Base-by-base conservation (phyloP, 1,140 invertebrate species). In the Teleogryllus occipitalis region DNA sequence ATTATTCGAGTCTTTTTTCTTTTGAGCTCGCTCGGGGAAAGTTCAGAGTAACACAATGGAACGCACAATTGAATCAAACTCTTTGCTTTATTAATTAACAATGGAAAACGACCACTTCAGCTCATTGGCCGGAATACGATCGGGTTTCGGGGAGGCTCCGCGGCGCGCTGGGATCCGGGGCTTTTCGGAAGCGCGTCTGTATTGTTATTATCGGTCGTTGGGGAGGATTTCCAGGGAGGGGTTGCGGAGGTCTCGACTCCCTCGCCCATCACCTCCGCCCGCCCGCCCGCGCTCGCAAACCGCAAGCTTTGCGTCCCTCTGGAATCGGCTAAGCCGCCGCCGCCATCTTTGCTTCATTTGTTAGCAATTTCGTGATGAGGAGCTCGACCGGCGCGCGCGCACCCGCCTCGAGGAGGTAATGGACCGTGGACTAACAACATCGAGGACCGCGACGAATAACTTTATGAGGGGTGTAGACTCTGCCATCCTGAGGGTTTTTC, bases 21-120 rank as follows among this genome's bases (percentile, higher is more conserved):
- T 65, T 65, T 65, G 54, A 65, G 27, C 54, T 65, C 54, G 10
- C 54, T 65, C 54, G 10, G 10, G 54, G 54, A 65, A 65, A 65
- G 10, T 65, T 65, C 54, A 18, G 54, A 65, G 54, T 18, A 18
- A 65, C 54, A 65, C 54, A 65, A 65, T 65, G 54, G 54, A 65
- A 65, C 54, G 54, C 54, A 65, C 54, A 65, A 65, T 65, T 65
- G 54, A 65, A 65, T 65, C 54, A 65, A 65, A 65, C 54, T 65
- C 54, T 65, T 65, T 65, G 54, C 54, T 65, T 65, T 65, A 65
- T 65, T 65, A 65, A 65, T 65, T 65, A 65, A 65, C 54, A 65
- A 65, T 65, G 54, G 54, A 65, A 65, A 10, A 65, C 54, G 54
- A 18, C 54, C 54, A 65, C 54, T 65, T 65, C 54, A 14, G 54